Percentiles rank a stretch among this genome's conserved stretches.
phyloP scores from a whole-genome alignment of 1,140 invertebrate species.

The Geopemphigus sp. region DNA sequence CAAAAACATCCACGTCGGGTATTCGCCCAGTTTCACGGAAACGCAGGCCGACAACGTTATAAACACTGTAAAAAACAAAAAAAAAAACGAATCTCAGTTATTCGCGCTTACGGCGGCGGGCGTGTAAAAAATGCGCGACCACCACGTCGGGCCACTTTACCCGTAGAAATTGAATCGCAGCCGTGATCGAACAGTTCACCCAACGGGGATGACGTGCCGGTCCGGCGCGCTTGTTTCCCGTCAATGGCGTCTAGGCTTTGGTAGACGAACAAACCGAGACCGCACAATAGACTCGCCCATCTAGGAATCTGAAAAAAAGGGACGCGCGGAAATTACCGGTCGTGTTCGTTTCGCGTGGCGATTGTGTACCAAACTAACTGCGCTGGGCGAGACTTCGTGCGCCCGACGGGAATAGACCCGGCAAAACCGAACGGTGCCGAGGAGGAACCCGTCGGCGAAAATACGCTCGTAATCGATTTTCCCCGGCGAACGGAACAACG shows the following conservation, averaged over 20 bases:
- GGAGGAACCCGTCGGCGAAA: no score
- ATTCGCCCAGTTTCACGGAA: conserved; percentile 84
- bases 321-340: no score
- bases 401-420: no score
- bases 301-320: conserved; percentile 77
- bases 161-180: conserved; percentile 92
- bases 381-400: no score
- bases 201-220: conserved; percentile 84
- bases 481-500: no score
- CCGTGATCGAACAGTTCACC: conserved; percentile 99
- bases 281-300: conserved; percentile 90
- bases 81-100: no score
- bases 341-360: no score
- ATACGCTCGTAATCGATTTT: no score
- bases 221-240: conserved; percentile 98
- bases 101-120: no score
- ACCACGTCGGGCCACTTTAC: conserved; percentile 57
- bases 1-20: conserved; percentile 88
- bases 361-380: no score
- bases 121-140: no score
- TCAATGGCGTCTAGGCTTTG: conserved; percentile 98
- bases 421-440: no score
- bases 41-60: conserved; percentile 91
- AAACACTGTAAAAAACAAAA: conserved; percentile 73
- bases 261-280: conserved; percentile 93